Evolutionary conservation across 64 coral and sea anemone species (phyloP).

Genomic region (Astreopora myriophthalma): DNA sequence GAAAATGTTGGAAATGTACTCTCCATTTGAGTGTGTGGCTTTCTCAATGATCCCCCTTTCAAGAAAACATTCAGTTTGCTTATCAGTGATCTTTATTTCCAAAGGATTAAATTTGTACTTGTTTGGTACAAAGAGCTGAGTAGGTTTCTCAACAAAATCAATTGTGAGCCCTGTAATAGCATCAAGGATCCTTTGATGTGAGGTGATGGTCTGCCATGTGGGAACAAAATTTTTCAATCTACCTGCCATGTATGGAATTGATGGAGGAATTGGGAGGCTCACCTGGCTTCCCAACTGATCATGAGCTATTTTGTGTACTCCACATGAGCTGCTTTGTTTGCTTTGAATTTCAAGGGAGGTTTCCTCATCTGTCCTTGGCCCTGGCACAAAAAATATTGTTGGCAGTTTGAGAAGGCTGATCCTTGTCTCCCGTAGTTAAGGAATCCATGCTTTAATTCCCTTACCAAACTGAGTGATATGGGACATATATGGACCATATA

Average conservation of each 20-base stretch:
- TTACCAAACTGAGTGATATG: no score
- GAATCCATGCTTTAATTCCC: no score
- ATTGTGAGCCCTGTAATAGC: conserved; percentile 22
- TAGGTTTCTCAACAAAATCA: neutral
- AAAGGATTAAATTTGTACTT: conserved; percentile 5
- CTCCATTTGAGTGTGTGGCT: neutral
- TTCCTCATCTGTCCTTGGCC: no score
- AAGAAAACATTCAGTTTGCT: neutral
- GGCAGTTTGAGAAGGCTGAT: no score
- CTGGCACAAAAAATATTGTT: no score
- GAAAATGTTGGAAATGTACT: conserved; percentile 16
- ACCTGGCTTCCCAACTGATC: neutral
- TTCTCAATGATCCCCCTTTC: conserved; percentile 17
- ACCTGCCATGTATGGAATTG: neutral
- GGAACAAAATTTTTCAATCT: conserved; percentile 5
- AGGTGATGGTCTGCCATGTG: neutral
- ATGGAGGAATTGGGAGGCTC: neutral
- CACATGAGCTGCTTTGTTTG: neutral
- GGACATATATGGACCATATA: neutral
- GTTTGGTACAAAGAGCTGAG: neutral
- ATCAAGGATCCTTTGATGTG: conserved; percentile 14
- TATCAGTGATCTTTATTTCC: neutral
- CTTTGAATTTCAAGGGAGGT: no score
- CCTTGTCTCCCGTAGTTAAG: no score
- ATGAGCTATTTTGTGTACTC: conserved; percentile 10